Percentiles rank a stretch among this genome's conserved stretches.
Evolutionary conservation across 2,888 invertebrate species (phyloP).

Genomic region (Stramonita haemastoma): DNA sequence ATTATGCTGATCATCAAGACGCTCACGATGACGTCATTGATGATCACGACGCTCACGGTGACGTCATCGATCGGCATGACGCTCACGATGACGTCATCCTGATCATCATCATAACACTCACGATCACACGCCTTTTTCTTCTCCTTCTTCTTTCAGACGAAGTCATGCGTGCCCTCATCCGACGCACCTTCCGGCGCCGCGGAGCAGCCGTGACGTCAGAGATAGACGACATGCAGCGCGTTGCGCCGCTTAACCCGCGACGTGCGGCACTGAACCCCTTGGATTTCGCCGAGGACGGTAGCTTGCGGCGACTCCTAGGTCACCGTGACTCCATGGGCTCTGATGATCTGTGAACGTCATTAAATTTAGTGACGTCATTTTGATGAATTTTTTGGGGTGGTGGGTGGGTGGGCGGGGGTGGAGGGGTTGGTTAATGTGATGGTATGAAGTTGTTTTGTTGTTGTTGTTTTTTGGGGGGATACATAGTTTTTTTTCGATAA

Average conservation of each 20-base stretch:
- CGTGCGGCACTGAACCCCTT: constrained; percentile 40
- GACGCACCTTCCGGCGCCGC: constrained; percentile 41
- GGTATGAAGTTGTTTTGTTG: no score
- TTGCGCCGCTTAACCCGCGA: constrained; percentile 44
- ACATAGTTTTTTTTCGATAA: no score
- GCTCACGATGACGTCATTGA: no score
- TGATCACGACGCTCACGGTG: no score
- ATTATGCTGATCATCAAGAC: no score
- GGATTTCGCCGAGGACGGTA: constrained; percentile 44
- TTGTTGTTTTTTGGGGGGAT: no score
- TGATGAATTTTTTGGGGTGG: no score
- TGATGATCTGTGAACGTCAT: background rate
- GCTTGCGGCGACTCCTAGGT: constrained; percentile 38
- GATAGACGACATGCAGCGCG: constrained; percentile 41
- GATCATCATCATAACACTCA: no score
- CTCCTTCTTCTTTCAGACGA: constrained; percentile 36
- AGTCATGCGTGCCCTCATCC: constrained; percentile 43
- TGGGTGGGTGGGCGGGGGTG: background rate
- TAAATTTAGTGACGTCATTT: background rate
- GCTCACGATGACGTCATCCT: no score
- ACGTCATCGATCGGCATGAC: no score
- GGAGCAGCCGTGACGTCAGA: constrained; percentile 45
- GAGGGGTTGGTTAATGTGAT: background rate
- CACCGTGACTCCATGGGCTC: constrained; percentile 5
- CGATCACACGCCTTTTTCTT: background rate